These are phyloP conservation scores for Pseudomugil tenellus DNA, from an alignment of 2,797 vertebrate species.

Conservation along the genomic window DNA sequence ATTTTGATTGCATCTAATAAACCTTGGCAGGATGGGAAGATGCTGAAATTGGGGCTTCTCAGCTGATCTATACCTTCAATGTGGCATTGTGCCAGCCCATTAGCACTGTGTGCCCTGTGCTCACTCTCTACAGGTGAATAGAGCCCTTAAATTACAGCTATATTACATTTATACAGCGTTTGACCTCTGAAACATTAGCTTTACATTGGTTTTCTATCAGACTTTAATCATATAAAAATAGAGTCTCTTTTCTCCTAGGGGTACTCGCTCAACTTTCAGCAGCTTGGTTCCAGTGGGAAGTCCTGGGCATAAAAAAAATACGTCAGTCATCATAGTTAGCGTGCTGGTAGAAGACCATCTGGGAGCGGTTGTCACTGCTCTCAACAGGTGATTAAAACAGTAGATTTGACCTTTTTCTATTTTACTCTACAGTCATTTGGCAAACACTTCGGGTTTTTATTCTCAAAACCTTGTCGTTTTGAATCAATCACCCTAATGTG, in stretches of 20 bases:
- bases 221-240: neutral
- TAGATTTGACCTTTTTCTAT: neutral
- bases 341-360: constrained; percentile 79
- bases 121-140: constrained; percentile 81
- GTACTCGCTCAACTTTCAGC: constrained; percentile 74
- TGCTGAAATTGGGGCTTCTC: constrained; percentile 63
- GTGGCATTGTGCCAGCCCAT: constrained; percentile 66
- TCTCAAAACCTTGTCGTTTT: too few species aligned
- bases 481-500: too few species aligned
- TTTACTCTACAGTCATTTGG: too few species aligned
- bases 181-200: neutral
- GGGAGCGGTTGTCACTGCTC: constrained; percentile 74
- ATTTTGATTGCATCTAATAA: neutral
- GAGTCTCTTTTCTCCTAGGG: constrained; percentile 56
- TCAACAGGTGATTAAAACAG: constrained; percentile 73
- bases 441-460: too few species aligned
- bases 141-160: neutral
- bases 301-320: constrained; percentile 21
- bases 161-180: neutral
- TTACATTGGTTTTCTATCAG: neutral
- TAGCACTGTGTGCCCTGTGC: constrained; percentile 58
- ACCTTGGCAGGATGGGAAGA: constrained; percentile 78
- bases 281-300: constrained; percentile 75
- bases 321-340: constrained; percentile 68
- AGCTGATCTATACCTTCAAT: constrained; percentile 83